Percentiles rank a stretch among this genome's conserved stretches.
These are phyloP conservation scores for Paraplagusia blochii DNA, from an alignment of 2,113 vertebrate genomes.

Conservation along the genomic window DNA sequence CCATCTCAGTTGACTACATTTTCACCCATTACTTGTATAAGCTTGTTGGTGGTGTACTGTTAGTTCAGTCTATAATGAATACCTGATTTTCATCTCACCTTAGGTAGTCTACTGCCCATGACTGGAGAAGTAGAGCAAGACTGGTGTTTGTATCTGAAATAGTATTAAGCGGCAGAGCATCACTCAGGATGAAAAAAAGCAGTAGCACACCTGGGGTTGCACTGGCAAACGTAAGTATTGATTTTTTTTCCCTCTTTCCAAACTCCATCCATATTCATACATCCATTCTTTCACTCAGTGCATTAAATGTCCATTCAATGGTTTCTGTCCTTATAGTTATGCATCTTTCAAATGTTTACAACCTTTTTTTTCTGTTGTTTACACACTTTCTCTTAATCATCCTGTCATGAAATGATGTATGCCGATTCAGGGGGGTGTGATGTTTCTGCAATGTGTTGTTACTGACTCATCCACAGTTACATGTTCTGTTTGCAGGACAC, in stretches of 20 bases:
- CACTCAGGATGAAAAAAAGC: constrained; percentile 87
- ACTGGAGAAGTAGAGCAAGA: too few species aligned
- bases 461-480: constrained; percentile 66
- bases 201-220: constrained; percentile 85
- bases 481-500: constrained; percentile 52
- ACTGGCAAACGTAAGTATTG: constrained; percentile 80
- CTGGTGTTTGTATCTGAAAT: not conserved
- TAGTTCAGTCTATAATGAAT: too few species aligned
- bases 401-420: too few species aligned
- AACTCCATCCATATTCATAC: constrained; percentile 18
- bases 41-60: too few species aligned
- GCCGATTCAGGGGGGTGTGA: not conserved
- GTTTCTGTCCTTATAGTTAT: constrained; percentile 8
- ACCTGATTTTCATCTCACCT: too few species aligned
- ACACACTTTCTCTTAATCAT: constrained; percentile 21
- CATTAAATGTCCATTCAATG: not conserved
- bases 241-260: constrained; percentile 9
- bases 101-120: too few species aligned
- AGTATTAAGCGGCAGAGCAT: constrained; percentile 25
- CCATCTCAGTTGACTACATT: too few species aligned
- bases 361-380: constrained; percentile 1
- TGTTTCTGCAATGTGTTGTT: constrained; percentile 33
- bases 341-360: constrained; percentile 21
- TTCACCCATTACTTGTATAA: too few species aligned
- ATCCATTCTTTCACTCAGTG: constrained; percentile 18